Percentiles rank a stretch among this genome's conserved stretches.
Evolutionary conservation across 2,797 vertebrate species (phyloP).

Genomic region (Rhinophrynus dorsalis): DNA sequence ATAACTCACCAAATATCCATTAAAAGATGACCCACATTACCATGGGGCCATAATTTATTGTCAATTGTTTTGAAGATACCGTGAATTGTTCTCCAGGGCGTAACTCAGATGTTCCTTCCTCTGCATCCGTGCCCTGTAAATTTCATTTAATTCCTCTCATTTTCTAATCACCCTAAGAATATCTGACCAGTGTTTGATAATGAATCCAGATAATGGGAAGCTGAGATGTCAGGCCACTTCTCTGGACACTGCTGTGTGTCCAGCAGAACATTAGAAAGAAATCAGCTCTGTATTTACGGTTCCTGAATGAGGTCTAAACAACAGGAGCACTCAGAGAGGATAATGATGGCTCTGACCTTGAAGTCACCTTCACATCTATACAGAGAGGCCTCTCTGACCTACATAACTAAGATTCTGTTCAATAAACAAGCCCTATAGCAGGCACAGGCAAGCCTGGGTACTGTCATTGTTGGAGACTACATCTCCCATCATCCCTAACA

Average conservation of each 20-base stretch:
- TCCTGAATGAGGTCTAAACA: constrained; percentile 68
- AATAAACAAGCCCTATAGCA: too few species aligned
- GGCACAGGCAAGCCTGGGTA: too few species aligned
- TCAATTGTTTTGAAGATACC: not conserved
- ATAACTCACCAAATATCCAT: not conserved
- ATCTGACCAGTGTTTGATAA: constrained; percentile 63
- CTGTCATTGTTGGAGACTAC: too few species aligned
- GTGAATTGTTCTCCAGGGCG: not conserved
- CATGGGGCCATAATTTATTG: constrained; percentile 1
- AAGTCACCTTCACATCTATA: not conserved
- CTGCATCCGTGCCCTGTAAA: constrained; percentile 50
- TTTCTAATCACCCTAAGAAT: constrained; percentile 62
- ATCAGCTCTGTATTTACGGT: constrained; percentile 71
- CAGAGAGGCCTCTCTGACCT: not conserved
- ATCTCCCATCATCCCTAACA: too few species aligned
- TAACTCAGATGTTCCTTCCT: constrained; percentile 8
- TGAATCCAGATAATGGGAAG: constrained; percentile 71
- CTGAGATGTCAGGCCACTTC: constrained; percentile 63
- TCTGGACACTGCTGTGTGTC: constrained; percentile 72
- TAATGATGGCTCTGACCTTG: constrained; percentile 67
- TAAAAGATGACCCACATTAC: not conserved
- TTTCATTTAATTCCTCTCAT: constrained; percentile 57
- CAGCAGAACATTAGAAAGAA: constrained; percentile 70
- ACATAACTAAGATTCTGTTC: not conserved
- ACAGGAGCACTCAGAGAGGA: constrained; percentile 57